Base-by-base conservation (phyloP, 1,140 invertebrate species). In the Oncopodura yosiiana region DNA sequence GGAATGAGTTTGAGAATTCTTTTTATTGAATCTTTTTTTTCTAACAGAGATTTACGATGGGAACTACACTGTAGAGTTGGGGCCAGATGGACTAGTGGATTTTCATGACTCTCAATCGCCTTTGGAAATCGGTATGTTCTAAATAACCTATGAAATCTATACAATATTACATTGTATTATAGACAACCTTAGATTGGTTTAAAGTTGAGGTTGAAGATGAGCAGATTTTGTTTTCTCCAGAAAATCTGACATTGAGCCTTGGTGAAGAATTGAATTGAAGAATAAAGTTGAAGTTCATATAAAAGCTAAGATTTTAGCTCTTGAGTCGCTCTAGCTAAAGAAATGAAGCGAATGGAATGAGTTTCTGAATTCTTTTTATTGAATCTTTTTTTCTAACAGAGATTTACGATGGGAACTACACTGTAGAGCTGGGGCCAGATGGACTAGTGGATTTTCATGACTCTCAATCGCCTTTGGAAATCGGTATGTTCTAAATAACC, bases 41-140 rank as follows among this genome's bases (percentile, higher is more conserved):
- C 19, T n/a, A 16, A 16, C 48, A 55, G 58, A 61, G 49, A 61
- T 56, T 56, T 61, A 55, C 53, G 49, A 52, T 19, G 58, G 58
- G 23, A 61, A 61, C 53, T 53, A 50, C 29, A 61, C 58, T 5
- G 19, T 24, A 38, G 58, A 61, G 34, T 27, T 38, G 41, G 44
- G 52, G 39, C 52, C 57, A 49, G 58, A 61, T 49, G 50, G 30
- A 27, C 38, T 37, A 16, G 18, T 56, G 9, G 58, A 56, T 18
- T 61, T 61, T 23, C 54, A 43, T 23, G 58, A 61, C 24, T 49
- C 53, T 30, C 58, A 55, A 21, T 50, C 58, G 16, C 53, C 52
- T 4, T 27, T 61, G n/a, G 58, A 56, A 56, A 61, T 61, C 37
- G 58, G 58, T 56, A 54, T n/a, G 55, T 45, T 12, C 32, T 14